phyloP scores from a whole-genome alignment of 2,797 vertebrate genomes.

The Gambusia yucatana region DNA sequence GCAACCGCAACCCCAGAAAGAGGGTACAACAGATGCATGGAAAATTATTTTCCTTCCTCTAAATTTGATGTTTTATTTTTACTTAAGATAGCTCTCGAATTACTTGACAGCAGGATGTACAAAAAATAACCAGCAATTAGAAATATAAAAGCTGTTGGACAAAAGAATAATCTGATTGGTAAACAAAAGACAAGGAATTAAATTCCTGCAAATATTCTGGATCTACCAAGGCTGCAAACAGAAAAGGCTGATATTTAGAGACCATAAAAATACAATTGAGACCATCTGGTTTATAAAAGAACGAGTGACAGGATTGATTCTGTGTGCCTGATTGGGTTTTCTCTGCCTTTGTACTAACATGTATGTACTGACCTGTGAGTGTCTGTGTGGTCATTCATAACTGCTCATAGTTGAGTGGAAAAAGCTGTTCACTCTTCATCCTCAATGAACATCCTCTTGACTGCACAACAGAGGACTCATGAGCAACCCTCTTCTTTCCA shows the following conservation, averaged over 20 bases:
- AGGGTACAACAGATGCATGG: not conserved
- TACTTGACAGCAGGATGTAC: not conserved
- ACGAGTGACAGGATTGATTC: not conserved
- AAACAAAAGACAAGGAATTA: not conserved
- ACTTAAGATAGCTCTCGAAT: not conserved
- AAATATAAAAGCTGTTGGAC: not conserved
- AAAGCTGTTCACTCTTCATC: conserved; percentile 13
- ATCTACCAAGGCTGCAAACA: not conserved
- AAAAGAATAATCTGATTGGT: not conserved
- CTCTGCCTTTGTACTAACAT: not conserved
- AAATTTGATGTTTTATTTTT: not conserved
- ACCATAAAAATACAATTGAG: not conserved
- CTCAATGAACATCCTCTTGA: conserved; percentile 2
- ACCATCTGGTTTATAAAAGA: not conserved
- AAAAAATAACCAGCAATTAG: not conserved
- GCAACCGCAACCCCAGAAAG: not conserved
- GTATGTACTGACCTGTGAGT: not conserved
- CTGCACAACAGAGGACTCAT: not conserved
- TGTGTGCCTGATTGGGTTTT: not conserved
- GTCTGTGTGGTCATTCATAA: conserved; percentile 11
- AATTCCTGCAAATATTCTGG: not conserved
- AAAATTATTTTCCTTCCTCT: not conserved
- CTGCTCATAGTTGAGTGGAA: conserved; percentile 2
- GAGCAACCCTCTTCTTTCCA: not conserved
- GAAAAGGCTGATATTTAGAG: not conserved